Evolutionary conservation across 2,113 vertebrate genomes (phyloP).

Genomic region (Cromileptes altivelis): DNA sequence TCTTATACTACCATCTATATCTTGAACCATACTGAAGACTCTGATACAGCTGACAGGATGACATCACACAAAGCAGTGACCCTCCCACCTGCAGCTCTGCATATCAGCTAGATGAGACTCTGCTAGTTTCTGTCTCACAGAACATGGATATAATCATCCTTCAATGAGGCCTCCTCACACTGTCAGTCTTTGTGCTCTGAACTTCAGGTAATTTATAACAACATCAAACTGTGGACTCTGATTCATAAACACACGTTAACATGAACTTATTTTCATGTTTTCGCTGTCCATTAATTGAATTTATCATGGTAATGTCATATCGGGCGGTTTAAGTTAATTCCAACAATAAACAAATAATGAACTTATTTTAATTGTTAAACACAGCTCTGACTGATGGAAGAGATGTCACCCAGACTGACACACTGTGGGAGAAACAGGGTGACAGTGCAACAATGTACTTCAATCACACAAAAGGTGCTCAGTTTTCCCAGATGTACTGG

Average conservation of each 20-base stretch:
- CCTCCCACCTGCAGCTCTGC: slow-evolving; percentile 3
- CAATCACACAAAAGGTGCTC: neutral
- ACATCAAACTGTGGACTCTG: neutral
- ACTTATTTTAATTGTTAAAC: too few relatives aligned
- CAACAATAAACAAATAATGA: neutral
- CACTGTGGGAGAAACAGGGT: neutral
- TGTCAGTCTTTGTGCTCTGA: neutral
- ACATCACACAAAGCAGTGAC: neutral
- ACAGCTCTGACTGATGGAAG: neutral
- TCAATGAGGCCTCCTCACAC: neutral
- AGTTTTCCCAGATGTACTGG: slow-evolving; percentile 64
- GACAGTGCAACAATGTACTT: slow-evolving; percentile 43
- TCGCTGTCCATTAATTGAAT: neutral
- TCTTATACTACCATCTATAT: neutral
- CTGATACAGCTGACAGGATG: neutral
- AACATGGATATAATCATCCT: neutral
- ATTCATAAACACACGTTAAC: neutral
- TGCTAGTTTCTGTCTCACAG: fast-evolving
- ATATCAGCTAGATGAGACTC: neutral
- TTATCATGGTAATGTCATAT: neutral
- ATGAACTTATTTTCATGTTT: neutral
- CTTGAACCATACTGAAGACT: neutral
- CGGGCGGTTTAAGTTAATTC: neutral
- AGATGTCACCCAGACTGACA: neutral
- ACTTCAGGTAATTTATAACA: slow-evolving; percentile 15